These are phyloP conservation scores for Melanotaenia parkinsoni DNA, from an alignment of 2,797 vertebrate species.

Conservation along the genomic window DNA sequence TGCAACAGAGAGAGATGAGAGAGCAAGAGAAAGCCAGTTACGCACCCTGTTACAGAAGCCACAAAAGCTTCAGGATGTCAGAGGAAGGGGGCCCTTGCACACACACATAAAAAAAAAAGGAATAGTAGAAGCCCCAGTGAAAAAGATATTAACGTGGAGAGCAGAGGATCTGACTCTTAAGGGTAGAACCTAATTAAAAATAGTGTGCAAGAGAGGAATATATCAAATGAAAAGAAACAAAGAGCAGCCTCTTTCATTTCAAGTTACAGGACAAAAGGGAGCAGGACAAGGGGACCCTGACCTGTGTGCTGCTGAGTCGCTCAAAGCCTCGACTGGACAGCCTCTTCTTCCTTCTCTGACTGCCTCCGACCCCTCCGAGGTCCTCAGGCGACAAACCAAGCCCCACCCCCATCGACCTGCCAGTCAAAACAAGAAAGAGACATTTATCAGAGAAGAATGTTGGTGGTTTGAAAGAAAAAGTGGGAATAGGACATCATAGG, in stretches of 20 bases:
- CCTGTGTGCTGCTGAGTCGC: conserved; percentile 83
- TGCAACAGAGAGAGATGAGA: conserved; percentile 64
- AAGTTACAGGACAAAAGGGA: conserved; percentile 54
- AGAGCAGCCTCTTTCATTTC: conserved; percentile 57
- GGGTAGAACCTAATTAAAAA: conserved; percentile 69
- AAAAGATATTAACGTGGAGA: conserved; percentile 66
- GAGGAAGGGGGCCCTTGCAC: conserved; percentile 53
- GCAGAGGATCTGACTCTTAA: conserved; percentile 60
- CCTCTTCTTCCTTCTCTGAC: conserved; percentile 88
- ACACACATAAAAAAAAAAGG: conserved; percentile 49
- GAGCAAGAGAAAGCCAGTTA: conserved; percentile 60
- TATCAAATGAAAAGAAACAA: conserved; percentile 66
- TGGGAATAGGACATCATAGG: conserved; percentile 59
- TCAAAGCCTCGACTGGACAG: conserved; percentile 84
- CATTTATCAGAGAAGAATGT: conserved; percentile 70
- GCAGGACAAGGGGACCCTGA: conserved; percentile 72
- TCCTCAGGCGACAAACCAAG: conserved; percentile 88
- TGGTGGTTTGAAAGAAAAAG: conserved; percentile 53
- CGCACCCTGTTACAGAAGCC: conserved; percentile 55
- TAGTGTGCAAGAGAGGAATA: conserved; percentile 62
- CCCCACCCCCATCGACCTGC: conserved; percentile 87
- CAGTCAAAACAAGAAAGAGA: conserved; percentile 76
- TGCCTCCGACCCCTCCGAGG: conserved; percentile 81
- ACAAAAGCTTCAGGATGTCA: conserved; percentile 56
- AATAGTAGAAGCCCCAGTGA: conserved; percentile 46